Conservation (phyloP, 2,797 vertebrate genomes). For the Myiotriccus ornatus region DNA sequence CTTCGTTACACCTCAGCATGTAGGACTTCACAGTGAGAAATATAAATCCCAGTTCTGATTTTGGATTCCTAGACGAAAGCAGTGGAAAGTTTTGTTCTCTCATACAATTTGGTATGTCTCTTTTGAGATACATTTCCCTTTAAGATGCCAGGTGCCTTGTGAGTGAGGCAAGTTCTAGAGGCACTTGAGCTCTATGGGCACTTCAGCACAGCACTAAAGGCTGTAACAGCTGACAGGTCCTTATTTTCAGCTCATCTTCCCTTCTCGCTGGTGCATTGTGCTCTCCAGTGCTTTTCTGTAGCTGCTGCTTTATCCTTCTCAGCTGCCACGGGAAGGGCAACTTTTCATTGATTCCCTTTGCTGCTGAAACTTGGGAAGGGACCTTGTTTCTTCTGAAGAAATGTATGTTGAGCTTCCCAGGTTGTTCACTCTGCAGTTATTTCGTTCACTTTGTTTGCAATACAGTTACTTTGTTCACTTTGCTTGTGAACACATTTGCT, state of each 20-base stretch:
- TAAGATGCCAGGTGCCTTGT: not conserved
- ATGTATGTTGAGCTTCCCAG: not conserved
- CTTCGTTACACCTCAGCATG: not conserved
- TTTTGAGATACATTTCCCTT: not conserved
- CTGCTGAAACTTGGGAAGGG: not conserved
- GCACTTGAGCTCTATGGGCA: not conserved
- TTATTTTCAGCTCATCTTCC: not conserved
- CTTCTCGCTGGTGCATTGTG: not conserved
- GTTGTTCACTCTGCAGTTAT: not conserved
- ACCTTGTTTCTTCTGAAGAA: not conserved
- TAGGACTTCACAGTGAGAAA: not conserved
- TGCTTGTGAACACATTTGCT: fast-evolving
- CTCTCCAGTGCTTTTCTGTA: not conserved
- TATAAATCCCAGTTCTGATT: not conserved
- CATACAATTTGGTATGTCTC: not conserved
- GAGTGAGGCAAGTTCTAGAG: not conserved
- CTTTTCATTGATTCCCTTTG: not conserved
- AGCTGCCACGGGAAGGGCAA: not conserved
- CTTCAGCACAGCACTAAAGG: not conserved
- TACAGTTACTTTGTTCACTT: not conserved
- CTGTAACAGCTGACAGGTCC: not conserved
- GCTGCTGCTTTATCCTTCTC: not conserved
- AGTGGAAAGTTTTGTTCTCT: not conserved
- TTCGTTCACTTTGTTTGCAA: not conserved
- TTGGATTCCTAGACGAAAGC: conserved; percentile 5